Evolutionary conservation across 2,113 vertebrate species (phyloP).

Genomic region (Rhadina sibilatrix): DNA sequence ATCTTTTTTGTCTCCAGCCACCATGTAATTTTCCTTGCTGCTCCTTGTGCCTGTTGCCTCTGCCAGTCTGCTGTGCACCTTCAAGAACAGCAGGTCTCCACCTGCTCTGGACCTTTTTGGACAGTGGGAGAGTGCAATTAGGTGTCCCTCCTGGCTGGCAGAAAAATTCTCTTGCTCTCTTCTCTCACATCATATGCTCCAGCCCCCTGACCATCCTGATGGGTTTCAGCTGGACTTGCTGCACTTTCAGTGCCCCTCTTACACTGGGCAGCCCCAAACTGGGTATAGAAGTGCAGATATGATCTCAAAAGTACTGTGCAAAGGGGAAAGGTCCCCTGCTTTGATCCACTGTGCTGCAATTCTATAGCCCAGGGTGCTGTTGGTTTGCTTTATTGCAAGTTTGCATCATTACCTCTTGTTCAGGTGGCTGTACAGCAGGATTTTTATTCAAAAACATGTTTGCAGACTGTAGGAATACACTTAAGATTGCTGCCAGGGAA

Average conservation of each 20-base stretch:
- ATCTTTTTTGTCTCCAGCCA: not conserved
- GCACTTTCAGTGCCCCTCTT: not conserved
- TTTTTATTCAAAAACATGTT: not conserved
- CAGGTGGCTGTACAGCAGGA: not conserved
- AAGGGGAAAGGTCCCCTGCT: not conserved
- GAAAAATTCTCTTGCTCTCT: not conserved
- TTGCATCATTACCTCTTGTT: accelerated
- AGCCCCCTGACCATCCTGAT: not conserved
- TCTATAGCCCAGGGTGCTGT: not conserved
- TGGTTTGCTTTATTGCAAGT: not conserved
- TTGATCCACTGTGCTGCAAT: not conserved
- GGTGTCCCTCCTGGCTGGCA: not conserved
- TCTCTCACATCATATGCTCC: accelerated
- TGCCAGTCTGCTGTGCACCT: not conserved
- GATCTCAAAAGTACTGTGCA: not conserved
- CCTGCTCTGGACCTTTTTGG: not conserved
- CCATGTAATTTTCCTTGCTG: not conserved
- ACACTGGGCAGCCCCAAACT: not conserved
- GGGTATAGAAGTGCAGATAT: accelerated
- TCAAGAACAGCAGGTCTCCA: not conserved
- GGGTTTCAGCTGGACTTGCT: not conserved
- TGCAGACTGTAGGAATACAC: not conserved
- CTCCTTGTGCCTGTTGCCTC: not conserved
- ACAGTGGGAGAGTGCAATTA: not conserved
- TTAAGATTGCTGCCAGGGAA: not conserved